phyloP scores from a whole-genome alignment of 1,140 invertebrate genomes.

The Gryon sp. region DNA sequence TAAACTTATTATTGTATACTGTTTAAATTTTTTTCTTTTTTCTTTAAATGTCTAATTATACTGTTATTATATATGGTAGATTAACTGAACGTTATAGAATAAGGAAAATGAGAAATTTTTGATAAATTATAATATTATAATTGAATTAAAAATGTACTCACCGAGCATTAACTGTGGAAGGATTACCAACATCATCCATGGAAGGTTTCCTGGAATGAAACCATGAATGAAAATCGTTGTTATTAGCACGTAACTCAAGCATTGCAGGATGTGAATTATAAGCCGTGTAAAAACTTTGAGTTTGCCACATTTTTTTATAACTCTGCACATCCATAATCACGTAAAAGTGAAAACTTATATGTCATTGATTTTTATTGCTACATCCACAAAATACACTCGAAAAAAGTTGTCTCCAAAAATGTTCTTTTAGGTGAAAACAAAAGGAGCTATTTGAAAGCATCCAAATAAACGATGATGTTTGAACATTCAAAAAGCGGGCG shows the following conservation, averaged over 20 bases:
- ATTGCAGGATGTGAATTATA: slow-evolving; percentile 73
- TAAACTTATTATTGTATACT: too few species aligned
- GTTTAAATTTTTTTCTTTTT: too few species aligned
- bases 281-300: slow-evolving; percentile 66
- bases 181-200: slow-evolving; percentile 85
- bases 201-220: slow-evolving; percentile 86
- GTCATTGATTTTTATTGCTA: not conserved
- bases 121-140: slow-evolving; percentile 2
- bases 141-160: slow-evolving; percentile 78
- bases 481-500: slow-evolving; percentile 17
- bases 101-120: too few species aligned
- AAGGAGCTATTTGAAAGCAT: slow-evolving; percentile 11
- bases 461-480: slow-evolving; percentile 4
- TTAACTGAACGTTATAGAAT: too few species aligned
- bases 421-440: too few species aligned
- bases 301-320: slow-evolving; percentile 74
- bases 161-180: slow-evolving; percentile 86
- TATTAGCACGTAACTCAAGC: slow-evolving; percentile 74
- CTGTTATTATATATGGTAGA: too few species aligned
- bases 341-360: not conserved
- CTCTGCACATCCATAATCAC: slow-evolving; percentile 67
- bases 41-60: too few species aligned
- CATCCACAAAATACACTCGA: not conserved
- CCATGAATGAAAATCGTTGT: slow-evolving; percentile 79
- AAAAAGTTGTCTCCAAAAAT: too few species aligned